Evolutionary conservation across 2,113 vertebrate species (phyloP), one percentile per base, ranked within the genome.

Genomic region (Barbus barbus): DNA sequence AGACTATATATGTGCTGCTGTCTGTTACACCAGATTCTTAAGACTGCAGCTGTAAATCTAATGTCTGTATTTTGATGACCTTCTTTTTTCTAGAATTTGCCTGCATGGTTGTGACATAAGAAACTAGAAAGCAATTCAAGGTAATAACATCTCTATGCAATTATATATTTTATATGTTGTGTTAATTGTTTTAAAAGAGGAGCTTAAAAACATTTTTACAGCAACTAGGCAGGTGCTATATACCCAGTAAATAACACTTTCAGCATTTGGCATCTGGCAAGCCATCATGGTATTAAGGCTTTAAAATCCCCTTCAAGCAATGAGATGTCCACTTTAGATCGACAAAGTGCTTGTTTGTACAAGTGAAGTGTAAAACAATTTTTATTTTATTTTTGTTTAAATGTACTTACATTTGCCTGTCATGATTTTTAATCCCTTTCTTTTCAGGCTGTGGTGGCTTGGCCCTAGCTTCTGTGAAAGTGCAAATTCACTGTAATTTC

Each of bases 251-350:
- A 65, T 63, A 4, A 79, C 36, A 79, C 78, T 46, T 65, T 79
- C 16, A 46, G 14, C 18, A 20, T 63, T 63, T 63, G 33, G 18
- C 56, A 79, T 78, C 53, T 76, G 74, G 74, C 28, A 63, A 79
- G 9, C 56, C 22, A 18, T 80, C 13, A 18, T 80, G 58, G n/a
- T 65, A 65, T 46, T 65, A 46, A 46, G 33, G 33, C 75, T 63
- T 58, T 41, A 60, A 78, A 78, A 78, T 75, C 44, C 53, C 22
- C 38, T 65, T 79, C 18, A 79, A 46, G 58, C 38, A 28, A 20
- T 22, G 36, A 44, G 38, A 14, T 67, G 26, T 31, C 11, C 1
- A 5, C 9, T 48, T 67, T 67, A 67, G 24, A 33, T 67, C 44
- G 44, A 33, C 18, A 67, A 4, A 31, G 5, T 26, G 11, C 13